These are phyloP conservation scores for Acropternis orthonyx DNA, from an alignment of 2,797 vertebrate species.

Conservation along the genomic window DNA sequence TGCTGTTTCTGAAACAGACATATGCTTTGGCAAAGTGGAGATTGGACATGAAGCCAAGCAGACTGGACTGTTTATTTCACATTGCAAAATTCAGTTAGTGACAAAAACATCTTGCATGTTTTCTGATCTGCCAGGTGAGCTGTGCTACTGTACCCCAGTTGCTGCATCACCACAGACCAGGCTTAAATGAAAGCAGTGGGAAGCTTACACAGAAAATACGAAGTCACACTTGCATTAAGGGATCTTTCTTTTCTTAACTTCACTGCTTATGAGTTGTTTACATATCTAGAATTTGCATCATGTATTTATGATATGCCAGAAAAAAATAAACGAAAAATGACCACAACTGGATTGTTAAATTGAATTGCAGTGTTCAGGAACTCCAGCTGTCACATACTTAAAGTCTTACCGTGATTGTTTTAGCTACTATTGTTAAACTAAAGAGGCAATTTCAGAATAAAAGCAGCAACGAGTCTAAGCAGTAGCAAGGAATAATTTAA, in stretches of 20 bases:
- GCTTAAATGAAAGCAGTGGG: background rate
- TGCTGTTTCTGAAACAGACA: background rate
- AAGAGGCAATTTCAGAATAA: slow-evolving; percentile 17
- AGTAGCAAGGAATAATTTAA: background rate
- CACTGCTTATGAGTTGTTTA: background rate
- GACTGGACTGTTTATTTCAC: background rate
- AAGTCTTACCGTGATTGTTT: background rate
- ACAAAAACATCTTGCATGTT: background rate
- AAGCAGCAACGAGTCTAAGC: background rate
- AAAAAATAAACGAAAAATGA: background rate
- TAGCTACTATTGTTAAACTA: background rate
- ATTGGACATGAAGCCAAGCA: background rate
- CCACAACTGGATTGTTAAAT: background rate
- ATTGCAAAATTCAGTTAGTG: background rate
- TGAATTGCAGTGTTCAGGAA: background rate
- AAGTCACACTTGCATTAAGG: background rate
- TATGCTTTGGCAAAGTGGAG: background rate
- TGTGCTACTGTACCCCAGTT: background rate
- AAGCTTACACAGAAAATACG: background rate
- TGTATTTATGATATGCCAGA: background rate
- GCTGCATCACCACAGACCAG: background rate
- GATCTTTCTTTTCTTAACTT: background rate
- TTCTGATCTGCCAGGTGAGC: background rate
- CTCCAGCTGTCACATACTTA: background rate
- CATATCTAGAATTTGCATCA: background rate